Evolutionary conservation across 2,797 vertebrate genomes (phyloP), one percentile per base, ranked within the genome.

Genomic region (Holocentrus rufus): DNA sequence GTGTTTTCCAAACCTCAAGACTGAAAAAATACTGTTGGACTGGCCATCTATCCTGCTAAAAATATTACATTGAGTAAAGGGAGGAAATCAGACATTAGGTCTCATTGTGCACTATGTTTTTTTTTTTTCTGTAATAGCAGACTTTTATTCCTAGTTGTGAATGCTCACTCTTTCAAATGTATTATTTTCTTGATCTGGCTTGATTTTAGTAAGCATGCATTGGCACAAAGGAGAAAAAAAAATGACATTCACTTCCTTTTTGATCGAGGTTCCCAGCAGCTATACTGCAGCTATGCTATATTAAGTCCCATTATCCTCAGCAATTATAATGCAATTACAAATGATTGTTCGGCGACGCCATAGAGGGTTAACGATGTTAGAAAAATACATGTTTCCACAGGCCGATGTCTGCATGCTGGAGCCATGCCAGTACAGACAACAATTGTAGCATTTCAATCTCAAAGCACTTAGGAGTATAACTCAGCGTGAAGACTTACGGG

Each of bases 321-420:
- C 50, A 75, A 83, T 82, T 84, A 73, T 53, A 65, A 85, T 46
- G 31, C 53, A 74, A 87, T 85, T 79, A 75, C 42, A 58, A 52
- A 20, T 22, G 25, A 60, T 34, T 73, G 73, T 80, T 72, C 80
- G 47, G 62, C 39, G 60, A 86, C 70, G 50, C 71, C 75, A 69
- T 65, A 70, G 71, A 85, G 31, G 57, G 76, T 70, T 62, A 87
- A 71, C 4, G 4, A 64, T 57, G 55, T 74, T 76, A 39, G 46
- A 72, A 25, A 69, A 81, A 58, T 54, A 34, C 55, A 50, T 63
- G 80, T 79, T 85, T 79, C 57, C 57, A 72, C 30, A 42, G 69
- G 66, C 62, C 58, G 57, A 68, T 76, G 64, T 77, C 63, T 58
- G 64, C 71, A 55, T 66, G 69, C 47, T 79, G 80, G 77, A 86